Percentiles rank a stretch among this genome's conserved stretches.
These are phyloP conservation scores for Drosophila mayaguana DNA, from an alignment of 2,888 invertebrate genomes.

Conservation along the genomic window DNA sequence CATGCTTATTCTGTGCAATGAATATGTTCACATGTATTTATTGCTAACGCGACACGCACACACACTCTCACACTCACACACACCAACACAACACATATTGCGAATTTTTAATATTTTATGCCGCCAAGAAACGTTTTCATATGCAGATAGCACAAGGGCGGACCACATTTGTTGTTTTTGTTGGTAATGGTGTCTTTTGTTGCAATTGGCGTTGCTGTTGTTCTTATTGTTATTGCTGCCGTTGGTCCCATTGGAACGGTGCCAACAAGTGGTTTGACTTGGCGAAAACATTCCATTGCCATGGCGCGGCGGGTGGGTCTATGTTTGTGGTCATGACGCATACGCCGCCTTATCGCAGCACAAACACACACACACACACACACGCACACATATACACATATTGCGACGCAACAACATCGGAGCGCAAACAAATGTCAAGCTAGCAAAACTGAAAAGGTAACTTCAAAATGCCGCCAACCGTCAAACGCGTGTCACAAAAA, in stretches of 20 bases:
- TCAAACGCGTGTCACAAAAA: slow-evolving; percentile 38
- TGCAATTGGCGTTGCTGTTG: slow-evolving; percentile 26
- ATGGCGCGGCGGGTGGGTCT: slow-evolving; percentile 41
- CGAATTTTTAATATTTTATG: slow-evolving; percentile 51
- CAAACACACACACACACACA: slow-evolving; percentile 6
- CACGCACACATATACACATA: not conserved
- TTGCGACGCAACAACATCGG: slow-evolving; percentile 6
- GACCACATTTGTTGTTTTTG: slow-evolving; percentile 43
- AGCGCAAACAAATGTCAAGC: slow-evolving; percentile 33
- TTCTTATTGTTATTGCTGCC: slow-evolving; percentile 22
- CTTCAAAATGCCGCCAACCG: slow-evolving; percentile 56
- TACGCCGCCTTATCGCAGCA: slow-evolving; percentile 45
- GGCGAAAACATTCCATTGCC: slow-evolving; percentile 61
- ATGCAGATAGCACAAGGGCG: slow-evolving; percentile 51
- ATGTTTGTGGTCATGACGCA: slow-evolving; percentile 60
- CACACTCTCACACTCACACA: not conserved
- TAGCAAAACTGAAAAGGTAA: slow-evolving; percentile 47
- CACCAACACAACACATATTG: slow-evolving; percentile 34
- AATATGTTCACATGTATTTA: slow-evolving; percentile 9
- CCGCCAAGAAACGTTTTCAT: slow-evolving; percentile 34
- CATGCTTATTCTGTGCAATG: slow-evolving; percentile 1
- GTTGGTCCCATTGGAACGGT: slow-evolving; percentile 59
- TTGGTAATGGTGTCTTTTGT: slow-evolving; percentile 17
- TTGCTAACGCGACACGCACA: not conserved
- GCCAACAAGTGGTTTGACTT: slow-evolving; percentile 78